Base-by-base conservation (phyloP, 2,797 vertebrate genomes). In the Scolopax rusticola region DNA sequence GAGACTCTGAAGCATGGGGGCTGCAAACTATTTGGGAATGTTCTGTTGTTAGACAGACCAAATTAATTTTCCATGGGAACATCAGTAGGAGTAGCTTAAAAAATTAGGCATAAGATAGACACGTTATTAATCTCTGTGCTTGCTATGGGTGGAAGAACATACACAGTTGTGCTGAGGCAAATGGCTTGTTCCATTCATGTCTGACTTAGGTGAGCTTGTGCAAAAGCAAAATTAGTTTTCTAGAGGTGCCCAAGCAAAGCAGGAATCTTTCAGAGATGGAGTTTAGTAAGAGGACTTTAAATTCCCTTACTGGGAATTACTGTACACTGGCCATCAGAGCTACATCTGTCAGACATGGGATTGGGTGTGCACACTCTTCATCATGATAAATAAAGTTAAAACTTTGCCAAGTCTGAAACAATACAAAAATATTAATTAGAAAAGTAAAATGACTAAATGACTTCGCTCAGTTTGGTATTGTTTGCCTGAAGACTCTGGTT, bases 111-210 rank as follows among this genome's bases (percentile, higher is more conserved):
- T 27, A 23, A 54, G 9, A 28, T 45, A 25, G 53, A 3, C n/a
- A 5, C 0, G 0, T 18, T 28, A 19, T 84, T 67, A 21, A n/a
- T 71, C 12, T 54, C 24, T 32, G 11, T 71, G 23, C 47, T 33
- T 76, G 23, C 38, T 78, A 27, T 19, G 12, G 15, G 38, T 75
- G 30, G 40, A 61, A 65, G 45, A 75, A 76, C 23, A 3, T 2
- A 4, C 6, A 3, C 0, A 0, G 5, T 11, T 83, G 28, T 47
- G 40, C n/a, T 50, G 43, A 65, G 33, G 32, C 27, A 60, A 78
- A 51, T 4, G 54, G 7, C 12, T 9, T 45, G 5, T 57, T 94
- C 30, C 21, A 6, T 48, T 76, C 2, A 1, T 2, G 16, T 17
- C 27, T 56, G 13, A 45, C 50, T 85, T 79, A 9, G 12, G 6